Evolutionary conservation across 1,140 invertebrate species (phyloP), one percentile per base, ranked within the genome.

Genomic region (Cyclina sinensis): DNA sequence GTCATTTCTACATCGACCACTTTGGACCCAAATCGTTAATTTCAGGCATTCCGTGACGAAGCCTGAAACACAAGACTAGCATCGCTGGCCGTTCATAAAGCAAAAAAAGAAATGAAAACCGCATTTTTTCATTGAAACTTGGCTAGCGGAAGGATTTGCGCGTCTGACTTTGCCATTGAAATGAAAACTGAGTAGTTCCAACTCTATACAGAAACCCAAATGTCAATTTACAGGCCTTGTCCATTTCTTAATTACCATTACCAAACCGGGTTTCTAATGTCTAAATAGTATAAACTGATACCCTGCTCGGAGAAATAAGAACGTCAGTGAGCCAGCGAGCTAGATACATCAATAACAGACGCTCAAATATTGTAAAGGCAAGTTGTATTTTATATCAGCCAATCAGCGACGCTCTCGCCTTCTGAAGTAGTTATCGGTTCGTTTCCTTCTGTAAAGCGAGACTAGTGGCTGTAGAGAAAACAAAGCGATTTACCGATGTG

Each of bases 161-260:
- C 39, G 37, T 48, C 21, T 70, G 65, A 65, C 70, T 37, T 32
- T 12, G 65, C 24, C 24, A 78, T 43, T 74, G 62, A 73, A 70
- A 84, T 59, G 57, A 51, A 70, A 70, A 48, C 35, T 30, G 39
- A 65, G 32, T 59, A 27, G 43, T 35, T 4, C 18, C 32, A 27
- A n/a, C 54, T 39, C 65, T 46, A 48, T 54, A 73, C 21, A 46
- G 65, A 18, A 82, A 84, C 46, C 84, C 16, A 59, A 78, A 78
- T 76, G 74, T 65, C 73, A 86, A 86, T 78, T 78, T 86, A 78
- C 70, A 46, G 54, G 57, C 27, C 27, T 43, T 62, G 70, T 65
- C 74, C 73, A 54, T 78, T 86, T 80, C 46, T 86, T 86, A 86
- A 86, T 86, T 86, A 74, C 74, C 48, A 78, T 86, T 86, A 84